Evolutionary conservation across 2,113 vertebrate genomes (phyloP).

Genomic region (Ia io): DNA sequence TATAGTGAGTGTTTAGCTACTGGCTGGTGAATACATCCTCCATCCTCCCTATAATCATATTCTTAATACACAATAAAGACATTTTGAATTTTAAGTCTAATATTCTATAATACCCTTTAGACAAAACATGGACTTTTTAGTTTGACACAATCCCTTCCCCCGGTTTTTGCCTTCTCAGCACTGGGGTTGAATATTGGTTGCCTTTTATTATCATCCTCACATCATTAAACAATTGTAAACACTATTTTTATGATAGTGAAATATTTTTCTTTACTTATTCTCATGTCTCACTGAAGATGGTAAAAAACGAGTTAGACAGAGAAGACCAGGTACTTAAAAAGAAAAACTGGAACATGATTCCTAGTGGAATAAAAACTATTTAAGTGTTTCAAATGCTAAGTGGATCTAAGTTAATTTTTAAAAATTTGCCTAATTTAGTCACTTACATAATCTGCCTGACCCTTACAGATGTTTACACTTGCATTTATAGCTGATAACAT

Average conservation of each 20-base stretch:
- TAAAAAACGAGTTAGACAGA: neutral
- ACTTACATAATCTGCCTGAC: neutral
- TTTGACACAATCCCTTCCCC: neutral
- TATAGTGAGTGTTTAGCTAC: neutral
- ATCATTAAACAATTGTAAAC: neutral
- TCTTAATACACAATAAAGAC: neutral
- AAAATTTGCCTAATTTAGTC: neutral
- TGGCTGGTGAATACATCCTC: neutral
- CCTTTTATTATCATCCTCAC: neutral
- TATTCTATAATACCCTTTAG: neutral
- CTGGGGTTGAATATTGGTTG: neutral
- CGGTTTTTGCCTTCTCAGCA: neutral
- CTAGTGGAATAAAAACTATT: neutral
- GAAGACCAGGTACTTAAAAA: neutral
- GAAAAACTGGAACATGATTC: neutral
- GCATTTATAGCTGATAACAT: neutral
- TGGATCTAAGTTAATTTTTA: neutral
- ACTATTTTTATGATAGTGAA: neutral
- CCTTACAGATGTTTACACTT: neutral
- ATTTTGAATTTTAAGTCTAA: neutral
- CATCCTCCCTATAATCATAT: neutral
- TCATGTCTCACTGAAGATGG: neutral
- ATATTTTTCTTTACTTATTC: neutral
- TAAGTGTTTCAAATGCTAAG: neutral
- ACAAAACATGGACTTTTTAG: neutral